phyloP scores from a whole-genome alignment of 2,888 invertebrate genomes.

The Coelinius sp. region DNA sequence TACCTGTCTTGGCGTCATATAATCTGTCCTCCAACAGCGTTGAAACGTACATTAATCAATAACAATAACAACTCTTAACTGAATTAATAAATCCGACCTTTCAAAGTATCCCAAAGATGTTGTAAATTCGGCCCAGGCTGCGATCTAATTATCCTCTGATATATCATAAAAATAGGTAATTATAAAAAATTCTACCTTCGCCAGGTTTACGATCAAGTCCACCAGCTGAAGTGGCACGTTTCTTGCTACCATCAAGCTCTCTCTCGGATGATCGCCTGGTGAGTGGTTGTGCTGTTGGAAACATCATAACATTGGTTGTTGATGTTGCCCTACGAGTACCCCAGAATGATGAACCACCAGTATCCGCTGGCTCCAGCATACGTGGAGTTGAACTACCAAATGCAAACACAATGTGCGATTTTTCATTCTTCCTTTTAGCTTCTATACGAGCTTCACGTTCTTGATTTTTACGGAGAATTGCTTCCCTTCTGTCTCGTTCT shows the following conservation, averaged over 20 bases:
- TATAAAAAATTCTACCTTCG: constrained; percentile 72
- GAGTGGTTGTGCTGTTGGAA: constrained; percentile 78
- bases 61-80: background rate
- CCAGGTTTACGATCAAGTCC: constrained; percentile 78
- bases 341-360: constrained; percentile 84
- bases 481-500: constrained; percentile 88
- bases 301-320: constrained; percentile 88
- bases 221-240: constrained; percentile 82
- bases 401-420: constrained; percentile 83
- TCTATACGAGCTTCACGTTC: constrained; percentile 88
- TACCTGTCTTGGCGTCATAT: constrained; percentile 27
- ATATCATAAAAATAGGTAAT: background rate
- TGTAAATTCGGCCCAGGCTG: constrained; percentile 47
- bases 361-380: constrained; percentile 86
- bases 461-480: constrained; percentile 87
- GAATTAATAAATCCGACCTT: constrained; percentile 12
- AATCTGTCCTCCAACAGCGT: constrained; percentile 10
- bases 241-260: constrained; percentile 83
- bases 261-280: constrained; percentile 89
- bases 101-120: constrained; percentile 16
- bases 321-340: constrained; percentile 91
- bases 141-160: background rate
- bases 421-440: constrained; percentile 83
- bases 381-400: constrained; percentile 94
- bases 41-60: background rate